These are phyloP conservation scores for Gallinago undulata DNA, from an alignment of 2,113 vertebrate species.

Conservation along the genomic window DNA sequence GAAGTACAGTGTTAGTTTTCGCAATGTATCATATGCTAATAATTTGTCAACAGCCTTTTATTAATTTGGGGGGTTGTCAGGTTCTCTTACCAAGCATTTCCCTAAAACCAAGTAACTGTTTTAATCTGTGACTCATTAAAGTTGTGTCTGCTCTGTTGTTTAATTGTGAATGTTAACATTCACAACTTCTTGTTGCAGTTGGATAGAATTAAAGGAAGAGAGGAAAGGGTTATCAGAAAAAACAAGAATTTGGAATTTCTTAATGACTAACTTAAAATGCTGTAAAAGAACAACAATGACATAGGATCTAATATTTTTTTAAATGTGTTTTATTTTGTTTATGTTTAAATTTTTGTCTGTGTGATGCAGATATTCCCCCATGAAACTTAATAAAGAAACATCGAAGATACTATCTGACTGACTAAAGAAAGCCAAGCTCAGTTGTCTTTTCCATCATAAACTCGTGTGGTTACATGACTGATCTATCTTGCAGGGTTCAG, in stretches of 20 bases:
- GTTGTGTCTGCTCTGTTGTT: background rate
- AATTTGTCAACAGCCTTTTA: background rate
- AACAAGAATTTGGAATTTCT: background rate
- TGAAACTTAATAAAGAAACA: background rate
- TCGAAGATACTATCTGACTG: background rate
- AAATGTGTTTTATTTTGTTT: too few relatives aligned
- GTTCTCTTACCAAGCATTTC: background rate
- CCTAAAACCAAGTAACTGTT: background rate
- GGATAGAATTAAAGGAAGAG: background rate
- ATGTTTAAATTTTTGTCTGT: background rate
- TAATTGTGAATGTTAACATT: background rate
- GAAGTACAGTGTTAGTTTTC: background rate
- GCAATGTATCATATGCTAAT: fast-evolving
- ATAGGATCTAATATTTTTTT: fast-evolving
- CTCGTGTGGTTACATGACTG: background rate
- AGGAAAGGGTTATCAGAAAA: background rate
- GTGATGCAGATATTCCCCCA: background rate
- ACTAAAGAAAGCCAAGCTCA: background rate
- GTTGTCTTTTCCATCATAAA: background rate
- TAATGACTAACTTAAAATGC: background rate
- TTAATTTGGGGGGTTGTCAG: background rate
- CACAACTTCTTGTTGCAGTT: background rate
- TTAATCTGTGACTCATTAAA: background rate
- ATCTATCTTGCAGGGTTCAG: background rate
- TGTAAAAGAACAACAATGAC: background rate